Evolutionary conservation across 2,113 vertebrate species (phyloP), one percentile per base, ranked within the genome.

Genomic region (Microtus ochrogaster): DNA sequence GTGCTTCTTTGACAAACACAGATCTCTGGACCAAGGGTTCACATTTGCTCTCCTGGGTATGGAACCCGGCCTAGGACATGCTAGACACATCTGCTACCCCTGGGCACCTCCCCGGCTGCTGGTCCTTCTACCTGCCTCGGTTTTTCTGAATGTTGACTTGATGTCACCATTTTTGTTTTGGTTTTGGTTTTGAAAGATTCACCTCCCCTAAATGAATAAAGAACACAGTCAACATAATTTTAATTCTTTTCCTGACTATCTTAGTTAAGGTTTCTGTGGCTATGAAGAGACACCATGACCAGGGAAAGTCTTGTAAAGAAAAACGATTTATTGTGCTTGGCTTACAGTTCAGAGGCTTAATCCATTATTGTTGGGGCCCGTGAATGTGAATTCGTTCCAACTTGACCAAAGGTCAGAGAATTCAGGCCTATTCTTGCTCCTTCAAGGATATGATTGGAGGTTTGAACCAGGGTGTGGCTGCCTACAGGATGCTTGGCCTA

Each of bases 81-180:
- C 24, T 12, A 74, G 70, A 24, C 36, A 28, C 7, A 10, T 10
- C 52, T 10, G 12, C 49, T 73, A 41, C 24, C 16, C 55, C 36
- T 44, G 24, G 74, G 24, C n/a, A 30, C 36, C 52, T 61, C 70
- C 55, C 70, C 0, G 90, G 74, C 63, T 33, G 76, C 55, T 92
- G 49, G 79, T 1, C 1, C 74, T 96, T 86, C 90, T 86, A 39
- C 49, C 65, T 72, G 5, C 77, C 79, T 94, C 68, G 9, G 1
- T 74, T 92, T 89, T 95, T 85, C 90, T 92, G 94, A 94, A 90
- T 81, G 44, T 73, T 92, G 89, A 94, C 85, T 96, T 96, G 52
- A 30, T 63, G 90, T 77, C 47, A 52, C 55, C 65, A 84, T 91
- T 94, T 94, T 89, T 86, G 70, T 83, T 52, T 92, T 58, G 17